These are phyloP conservation scores for Ips nitidus DNA, from an alignment of 1,140 invertebrate species.

Conservation along the genomic window DNA sequence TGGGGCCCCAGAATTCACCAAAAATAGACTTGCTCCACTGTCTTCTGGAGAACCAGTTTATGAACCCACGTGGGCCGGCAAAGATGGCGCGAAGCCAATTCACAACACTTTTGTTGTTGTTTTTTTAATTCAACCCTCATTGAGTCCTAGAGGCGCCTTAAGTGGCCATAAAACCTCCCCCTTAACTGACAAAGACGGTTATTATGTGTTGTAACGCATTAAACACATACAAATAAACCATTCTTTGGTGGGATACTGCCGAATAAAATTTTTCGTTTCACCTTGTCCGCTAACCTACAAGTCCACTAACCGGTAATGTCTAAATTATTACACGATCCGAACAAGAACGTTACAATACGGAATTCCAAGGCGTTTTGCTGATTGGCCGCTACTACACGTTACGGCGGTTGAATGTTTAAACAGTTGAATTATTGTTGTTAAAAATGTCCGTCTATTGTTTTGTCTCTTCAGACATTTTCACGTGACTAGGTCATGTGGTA, in stretches of 20 bases:
- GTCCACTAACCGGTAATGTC: conserved; percentile 34
- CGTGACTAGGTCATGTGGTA: too few species aligned
- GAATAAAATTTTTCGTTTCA: conserved; percentile 29
- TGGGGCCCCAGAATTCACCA: too few species aligned
- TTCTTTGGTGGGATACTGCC: neutral
- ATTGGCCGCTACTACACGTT: conserved; percentile 19
- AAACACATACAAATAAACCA: too few species aligned
- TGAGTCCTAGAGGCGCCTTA: neutral
- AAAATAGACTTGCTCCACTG: too few species aligned
- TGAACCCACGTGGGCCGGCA: neutral
- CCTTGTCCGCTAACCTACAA: conserved; percentile 35
- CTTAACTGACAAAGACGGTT: too few species aligned
- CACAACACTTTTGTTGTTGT: neutral
- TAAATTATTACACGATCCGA: conserved; percentile 27
- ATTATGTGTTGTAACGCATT: too few species aligned
- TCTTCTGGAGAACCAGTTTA: too few species aligned
- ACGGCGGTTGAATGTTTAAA: conserved; percentile 17
- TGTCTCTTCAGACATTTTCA: neutral
- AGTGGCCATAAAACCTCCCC: too few species aligned
- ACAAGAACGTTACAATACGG: conserved; percentile 13
- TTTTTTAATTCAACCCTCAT: neutral
- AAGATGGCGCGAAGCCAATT: neutral
- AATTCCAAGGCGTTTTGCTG: conserved; percentile 26
- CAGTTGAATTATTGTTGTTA: conserved; percentile 6
- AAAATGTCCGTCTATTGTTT: neutral